phyloP scores from a whole-genome alignment of 2,797 vertebrate genomes.

The Eulemur rubriventer region DNA sequence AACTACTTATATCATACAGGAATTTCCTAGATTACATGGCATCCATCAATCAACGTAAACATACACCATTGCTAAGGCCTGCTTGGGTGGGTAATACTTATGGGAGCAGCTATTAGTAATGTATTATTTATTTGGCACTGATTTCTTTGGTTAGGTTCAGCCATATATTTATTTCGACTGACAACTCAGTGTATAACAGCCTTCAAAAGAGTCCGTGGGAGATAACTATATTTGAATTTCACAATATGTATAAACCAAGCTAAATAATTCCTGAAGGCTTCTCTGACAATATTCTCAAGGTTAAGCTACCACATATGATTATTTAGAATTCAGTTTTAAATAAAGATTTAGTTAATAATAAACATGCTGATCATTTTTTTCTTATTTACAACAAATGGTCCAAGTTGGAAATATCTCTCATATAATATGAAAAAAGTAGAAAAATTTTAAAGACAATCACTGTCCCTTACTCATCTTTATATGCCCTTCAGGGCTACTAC shows the following conservation, averaged over 20 bases:
- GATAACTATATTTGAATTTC: slow-evolving; percentile 22
- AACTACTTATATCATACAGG: slow-evolving; percentile 8
- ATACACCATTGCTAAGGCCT: background rate
- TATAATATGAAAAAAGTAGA: background rate
- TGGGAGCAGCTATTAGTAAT: background rate
- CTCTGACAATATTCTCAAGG: slow-evolving; percentile 11
- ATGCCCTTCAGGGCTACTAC: background rate
- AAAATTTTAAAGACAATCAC: background rate
- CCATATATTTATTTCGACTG: slow-evolving; percentile 36
- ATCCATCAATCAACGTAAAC: background rate
- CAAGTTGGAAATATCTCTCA: background rate
- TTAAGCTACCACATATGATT: background rate
- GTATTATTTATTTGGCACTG: slow-evolving; percentile 6
- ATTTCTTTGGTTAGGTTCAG: slow-evolving; percentile 34
- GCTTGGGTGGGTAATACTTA: background rate
- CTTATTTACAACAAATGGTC: background rate
- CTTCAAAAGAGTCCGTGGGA: background rate
- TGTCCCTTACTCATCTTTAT: background rate
- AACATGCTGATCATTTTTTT: background rate
- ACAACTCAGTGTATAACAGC: background rate
- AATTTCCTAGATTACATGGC: background rate
- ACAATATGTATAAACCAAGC: background rate
- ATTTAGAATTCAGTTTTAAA: slow-evolving; percentile 21
- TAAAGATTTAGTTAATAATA: slow-evolving; percentile 35
- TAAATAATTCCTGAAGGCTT: slow-evolving; percentile 10